A percentile compares a stretch with the other conserved stretches of the same genome.
These are phyloP conservation scores for Aurelia coerulea DNA, from an alignment of 30 jellyfish, hydroid and myxozoan species.

Conservation along the genomic window DNA sequence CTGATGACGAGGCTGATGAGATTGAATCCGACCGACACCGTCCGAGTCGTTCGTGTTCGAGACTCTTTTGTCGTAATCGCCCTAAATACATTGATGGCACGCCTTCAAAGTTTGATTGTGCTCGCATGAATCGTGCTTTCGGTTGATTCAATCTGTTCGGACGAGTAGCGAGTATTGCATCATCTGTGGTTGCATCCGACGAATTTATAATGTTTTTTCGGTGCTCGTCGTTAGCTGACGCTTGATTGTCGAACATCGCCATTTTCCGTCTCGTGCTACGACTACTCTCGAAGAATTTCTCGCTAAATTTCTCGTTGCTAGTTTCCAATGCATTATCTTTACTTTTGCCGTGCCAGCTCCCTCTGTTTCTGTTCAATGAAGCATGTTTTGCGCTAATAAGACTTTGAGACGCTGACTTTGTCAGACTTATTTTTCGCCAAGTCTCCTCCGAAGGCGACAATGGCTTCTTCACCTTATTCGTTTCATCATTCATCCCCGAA, in stretches of 20 bases:
- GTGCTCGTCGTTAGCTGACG: not conserved
- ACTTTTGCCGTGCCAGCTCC: not conserved
- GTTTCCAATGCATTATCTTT: not conserved
- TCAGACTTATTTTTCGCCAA: slow-evolving; percentile 28
- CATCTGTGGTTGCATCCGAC: not conserved
- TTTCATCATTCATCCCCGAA: not conserved
- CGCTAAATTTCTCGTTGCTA: not conserved
- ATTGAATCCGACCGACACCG: slow-evolving; percentile 53
- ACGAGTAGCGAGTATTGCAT: not conserved
- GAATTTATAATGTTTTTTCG: not conserved
- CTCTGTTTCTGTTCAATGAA: not conserved
- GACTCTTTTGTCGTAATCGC: slow-evolving; percentile 30
- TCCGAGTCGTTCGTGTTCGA: slow-evolving; percentile 17
- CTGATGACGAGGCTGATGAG: slow-evolving; percentile 61
- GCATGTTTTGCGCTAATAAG: not conserved
- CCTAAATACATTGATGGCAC: slow-evolving; percentile 60
- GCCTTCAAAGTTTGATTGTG: slow-evolving; percentile 59
- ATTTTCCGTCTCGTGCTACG: not conserved
- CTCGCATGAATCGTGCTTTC: slow-evolving; percentile 37
- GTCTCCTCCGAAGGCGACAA: slow-evolving; percentile 3
- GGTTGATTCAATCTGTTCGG: not conserved
- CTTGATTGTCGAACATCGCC: not conserved
- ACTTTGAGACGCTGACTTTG: slow-evolving; percentile 33
- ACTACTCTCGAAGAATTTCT: not conserved
- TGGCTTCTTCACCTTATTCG: not conserved